phyloP scores from a whole-genome alignment of 2,888 invertebrate genomes.

The Drosophila acutilabella region DNA sequence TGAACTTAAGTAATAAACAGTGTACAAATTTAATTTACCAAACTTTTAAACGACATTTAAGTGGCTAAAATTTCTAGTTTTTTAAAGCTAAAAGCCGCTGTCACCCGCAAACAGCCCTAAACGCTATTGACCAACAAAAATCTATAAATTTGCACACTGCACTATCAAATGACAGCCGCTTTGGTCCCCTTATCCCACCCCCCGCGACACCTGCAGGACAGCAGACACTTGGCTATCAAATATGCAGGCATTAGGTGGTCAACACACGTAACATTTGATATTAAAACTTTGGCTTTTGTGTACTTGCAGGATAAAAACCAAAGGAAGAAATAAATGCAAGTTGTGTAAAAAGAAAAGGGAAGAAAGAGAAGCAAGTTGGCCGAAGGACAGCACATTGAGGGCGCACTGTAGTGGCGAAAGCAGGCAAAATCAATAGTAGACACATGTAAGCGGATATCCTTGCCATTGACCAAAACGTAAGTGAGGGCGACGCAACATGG shows the following conservation, averaged over 20 bases:
- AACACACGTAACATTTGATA: constrained; percentile 25
- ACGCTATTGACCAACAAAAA: not conserved
- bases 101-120: not conserved
- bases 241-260: constrained; percentile 42
- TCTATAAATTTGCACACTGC: not conserved
- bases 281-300: constrained; percentile 27
- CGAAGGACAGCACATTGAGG: constrained; percentile 39
- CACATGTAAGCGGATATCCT: constrained; percentile 72
- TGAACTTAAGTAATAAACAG: not conserved
- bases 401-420: constrained; percentile 33
- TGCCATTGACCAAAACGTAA: constrained; percentile 37
- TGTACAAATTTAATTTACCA: no score
- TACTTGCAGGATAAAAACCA: constrained; percentile 37
- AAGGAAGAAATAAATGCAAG: constrained; percentile 49
- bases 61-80: not conserved
- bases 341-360: constrained; percentile 55
- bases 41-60: no score
- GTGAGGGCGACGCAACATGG: constrained; percentile 61
- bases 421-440: constrained; percentile 67
- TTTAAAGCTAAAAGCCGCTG: not conserved
- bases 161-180: not conserved
- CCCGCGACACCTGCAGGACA: not conserved
- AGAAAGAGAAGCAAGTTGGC: constrained; percentile 29
- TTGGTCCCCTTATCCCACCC: not conserved
- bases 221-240: constrained; percentile 39